Conservation (phyloP, 92 coral and sea anemone genomes). For the Porites evermanni region DNA sequence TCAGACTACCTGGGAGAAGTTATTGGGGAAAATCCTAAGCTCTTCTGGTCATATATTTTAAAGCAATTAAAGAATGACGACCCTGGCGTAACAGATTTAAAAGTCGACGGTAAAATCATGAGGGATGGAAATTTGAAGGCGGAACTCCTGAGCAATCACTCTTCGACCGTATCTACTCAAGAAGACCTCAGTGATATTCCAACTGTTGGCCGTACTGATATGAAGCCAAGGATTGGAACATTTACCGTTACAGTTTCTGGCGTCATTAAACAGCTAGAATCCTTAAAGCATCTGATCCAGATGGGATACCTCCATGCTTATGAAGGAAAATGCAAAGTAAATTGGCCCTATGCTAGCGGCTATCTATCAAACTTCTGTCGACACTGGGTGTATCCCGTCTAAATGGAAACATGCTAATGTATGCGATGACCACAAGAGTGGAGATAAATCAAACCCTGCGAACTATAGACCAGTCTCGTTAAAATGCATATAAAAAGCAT, state of each 20-base stretch:
- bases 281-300: conserved; percentile 66
- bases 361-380: conserved; percentile 45
- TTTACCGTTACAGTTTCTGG: conserved; percentile 40
- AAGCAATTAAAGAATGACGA: conserved; percentile 57
- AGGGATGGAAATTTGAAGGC: conserved; percentile 46
- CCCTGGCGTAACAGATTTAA: conserved; percentile 63
- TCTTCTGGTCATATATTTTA: conserved; percentile 37
- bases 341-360: conserved; percentile 47
- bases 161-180: conserved; percentile 38
- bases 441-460: conserved; percentile 46
- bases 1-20: conserved; percentile 43
- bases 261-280: conserved; percentile 47
- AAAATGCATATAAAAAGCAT: conserved; percentile 44
- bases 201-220: conserved; percentile 10
- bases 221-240: conserved; percentile 43
- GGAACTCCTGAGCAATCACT: conserved; percentile 58
- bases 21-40: conserved; percentile 55
- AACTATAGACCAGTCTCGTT: conserved; percentile 70
- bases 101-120: conserved; percentile 52
- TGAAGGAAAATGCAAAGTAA: conserved; percentile 54
- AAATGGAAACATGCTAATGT: conserved; percentile 73
- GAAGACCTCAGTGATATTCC: conserved; percentile 56
- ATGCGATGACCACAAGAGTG: conserved; percentile 49
- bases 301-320: conserved; percentile 76
- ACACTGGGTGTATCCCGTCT: conserved; percentile 51